Conservation (phyloP, 2,797 vertebrate genomes). For the Micrastur ruficollis region DNA sequence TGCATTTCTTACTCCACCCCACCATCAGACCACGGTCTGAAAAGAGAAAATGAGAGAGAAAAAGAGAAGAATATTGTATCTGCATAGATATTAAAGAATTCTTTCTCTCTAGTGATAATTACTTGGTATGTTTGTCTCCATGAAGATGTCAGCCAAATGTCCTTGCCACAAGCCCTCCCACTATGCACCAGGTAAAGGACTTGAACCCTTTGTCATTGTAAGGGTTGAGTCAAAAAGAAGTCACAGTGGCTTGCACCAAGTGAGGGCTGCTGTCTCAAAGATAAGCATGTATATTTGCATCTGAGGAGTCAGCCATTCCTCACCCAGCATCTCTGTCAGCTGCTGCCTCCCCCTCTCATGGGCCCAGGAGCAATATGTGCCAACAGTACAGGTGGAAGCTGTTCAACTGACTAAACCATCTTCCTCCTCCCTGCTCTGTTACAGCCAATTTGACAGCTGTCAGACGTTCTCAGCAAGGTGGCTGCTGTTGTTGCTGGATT, state of each 20-base stretch:
- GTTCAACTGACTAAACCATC: neutral
- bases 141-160: neutral
- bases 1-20: neutral
- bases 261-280: neutral
- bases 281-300: neutral
- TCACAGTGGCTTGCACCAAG: neutral
- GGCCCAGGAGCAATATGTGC: neutral
- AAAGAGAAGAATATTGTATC: neutral
- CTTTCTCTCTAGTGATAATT: neutral
- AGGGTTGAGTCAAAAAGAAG: neutral
- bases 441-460: neutral
- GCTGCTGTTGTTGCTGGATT: neutral
- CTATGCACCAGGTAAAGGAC: neutral
- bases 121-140: neutral
- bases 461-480: neutral
- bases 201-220: neutral
- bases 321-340: neutral
- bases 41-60: neutral
- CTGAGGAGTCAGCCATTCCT: neutral
- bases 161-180: neutral
- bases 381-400: neutral
- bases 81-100: neutral
- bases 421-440: neutral
- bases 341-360: neutral
- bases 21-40: neutral